phyloP scores from a whole-genome alignment of 1,140 invertebrate genomes.

The Cataglyphis hispanica region DNA sequence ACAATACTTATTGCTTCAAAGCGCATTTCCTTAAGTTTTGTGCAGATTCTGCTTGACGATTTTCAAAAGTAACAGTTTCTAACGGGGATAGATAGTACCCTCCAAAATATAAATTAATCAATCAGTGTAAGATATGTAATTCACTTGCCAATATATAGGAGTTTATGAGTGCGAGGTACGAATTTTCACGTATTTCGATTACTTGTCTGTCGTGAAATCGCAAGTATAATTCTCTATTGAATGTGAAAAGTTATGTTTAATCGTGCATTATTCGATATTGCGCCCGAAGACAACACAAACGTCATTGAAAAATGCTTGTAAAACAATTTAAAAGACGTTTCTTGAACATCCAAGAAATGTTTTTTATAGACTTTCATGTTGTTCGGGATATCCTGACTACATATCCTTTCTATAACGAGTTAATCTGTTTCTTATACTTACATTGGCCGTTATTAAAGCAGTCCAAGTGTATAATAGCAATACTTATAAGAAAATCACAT shows the following conservation, averaged over 20 bases:
- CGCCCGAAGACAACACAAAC: not conserved
- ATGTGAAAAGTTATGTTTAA: slow-evolving; percentile 39
- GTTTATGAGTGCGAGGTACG: slow-evolving; percentile 26
- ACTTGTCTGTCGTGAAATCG: not conserved
- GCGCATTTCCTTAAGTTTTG: slow-evolving; percentile 65
- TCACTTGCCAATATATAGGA: slow-evolving; percentile 35
- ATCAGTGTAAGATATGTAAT: slow-evolving; percentile 63
- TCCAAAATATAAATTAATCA: slow-evolving; percentile 21
- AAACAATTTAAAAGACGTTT: not conserved
- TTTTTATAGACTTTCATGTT: not conserved
- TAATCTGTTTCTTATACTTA: slow-evolving; percentile 62
- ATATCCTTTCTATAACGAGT: slow-evolving; percentile 37
- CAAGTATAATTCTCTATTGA: slow-evolving; percentile 15
- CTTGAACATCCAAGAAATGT: not conserved
- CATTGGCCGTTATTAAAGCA: slow-evolving; percentile 63
- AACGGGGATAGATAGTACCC: not conserved
- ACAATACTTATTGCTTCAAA: slow-evolving; percentile 77
- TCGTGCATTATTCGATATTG: slow-evolving; percentile 52
- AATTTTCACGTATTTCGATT: slow-evolving; percentile 40
- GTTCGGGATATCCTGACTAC: not conserved
- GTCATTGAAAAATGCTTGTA: not conserved
- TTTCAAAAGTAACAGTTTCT: not conserved
- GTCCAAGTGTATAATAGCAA: slow-evolving; percentile 55
- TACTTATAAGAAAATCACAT: slow-evolving; percentile 65
- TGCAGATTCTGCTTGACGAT: slow-evolving; percentile 52